Conservation (phyloP, 2,113 vertebrate genomes). For the Nycticebus coucang region DNA sequence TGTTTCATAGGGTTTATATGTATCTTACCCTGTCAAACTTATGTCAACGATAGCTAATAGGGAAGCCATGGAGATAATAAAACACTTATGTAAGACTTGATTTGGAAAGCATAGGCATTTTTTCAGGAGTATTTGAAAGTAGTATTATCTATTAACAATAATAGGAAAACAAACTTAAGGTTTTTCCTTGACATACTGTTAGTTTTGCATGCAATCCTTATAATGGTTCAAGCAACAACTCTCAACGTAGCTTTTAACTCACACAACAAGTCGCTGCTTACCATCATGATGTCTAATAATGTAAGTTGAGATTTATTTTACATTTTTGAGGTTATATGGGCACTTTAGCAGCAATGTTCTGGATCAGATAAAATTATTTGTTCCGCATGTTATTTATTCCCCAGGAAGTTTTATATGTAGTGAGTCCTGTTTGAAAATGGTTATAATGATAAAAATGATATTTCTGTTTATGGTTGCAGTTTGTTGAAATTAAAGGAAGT, state of each 20-base stretch:
- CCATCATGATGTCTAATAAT: slow-evolving; percentile 99
- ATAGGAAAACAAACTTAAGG: background rate
- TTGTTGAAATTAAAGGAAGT: slow-evolving; percentile 99
- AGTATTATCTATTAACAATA: background rate
- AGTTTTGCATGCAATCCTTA: slow-evolving; percentile 98
- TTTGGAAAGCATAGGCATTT: background rate
- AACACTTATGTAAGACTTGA: background rate
- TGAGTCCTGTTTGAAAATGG: background rate
- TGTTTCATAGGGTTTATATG: background rate
- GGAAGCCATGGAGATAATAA: background rate
- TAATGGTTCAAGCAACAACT: slow-evolving; percentile 99
- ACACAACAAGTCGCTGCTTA: slow-evolving; percentile 98
- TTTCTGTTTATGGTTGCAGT: slow-evolving; percentile 88
- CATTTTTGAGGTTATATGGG: background rate
- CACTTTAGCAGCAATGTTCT: background rate
- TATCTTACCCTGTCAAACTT: background rate
- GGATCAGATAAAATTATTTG: background rate
- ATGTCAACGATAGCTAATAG: background rate
- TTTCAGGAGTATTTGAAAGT: background rate
- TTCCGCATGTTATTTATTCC: background rate
- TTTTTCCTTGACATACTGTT: slow-evolving; percentile 88
- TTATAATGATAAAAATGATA: slow-evolving; percentile 40
- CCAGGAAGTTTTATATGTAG: background rate
- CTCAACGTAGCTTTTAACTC: slow-evolving; percentile 99
- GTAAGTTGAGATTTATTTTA: slow-evolving; percentile 85